Percentiles rank a stretch among this genome's conserved stretches.
These are phyloP conservation scores for Wiebesia pumilae DNA, from an alignment of 1,140 invertebrate species.

Conservation along the genomic window DNA sequence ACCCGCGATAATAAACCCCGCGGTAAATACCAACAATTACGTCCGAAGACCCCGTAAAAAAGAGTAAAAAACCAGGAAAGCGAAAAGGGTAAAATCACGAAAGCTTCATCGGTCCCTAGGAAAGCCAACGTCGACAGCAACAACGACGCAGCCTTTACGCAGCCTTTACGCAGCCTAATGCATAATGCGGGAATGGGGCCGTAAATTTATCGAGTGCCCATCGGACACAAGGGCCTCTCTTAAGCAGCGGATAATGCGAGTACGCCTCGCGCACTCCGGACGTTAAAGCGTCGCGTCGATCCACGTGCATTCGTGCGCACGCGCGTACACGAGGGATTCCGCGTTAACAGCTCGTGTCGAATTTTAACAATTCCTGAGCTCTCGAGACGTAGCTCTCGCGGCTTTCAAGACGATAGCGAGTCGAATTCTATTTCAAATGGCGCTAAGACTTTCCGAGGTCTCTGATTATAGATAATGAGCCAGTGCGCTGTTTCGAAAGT, in stretches of 20 bases:
- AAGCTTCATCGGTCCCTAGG: not conserved
- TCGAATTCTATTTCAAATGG: not conserved
- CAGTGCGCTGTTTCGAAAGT: too few relatives aligned
- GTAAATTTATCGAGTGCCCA: slow-evolving; percentile 69
- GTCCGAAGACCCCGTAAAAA: not conserved
- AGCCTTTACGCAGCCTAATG: slow-evolving; percentile 55
- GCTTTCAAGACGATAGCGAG: not conserved
- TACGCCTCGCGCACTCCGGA: slow-evolving; percentile 15
- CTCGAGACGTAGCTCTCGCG: not conserved
- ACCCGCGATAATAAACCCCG: slow-evolving; percentile 10
- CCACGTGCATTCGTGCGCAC: not conserved
- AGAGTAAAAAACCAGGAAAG: slow-evolving; percentile 25
- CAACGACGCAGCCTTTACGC: too few relatives aligned
- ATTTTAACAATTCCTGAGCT: too few relatives aligned
- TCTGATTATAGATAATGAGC: too few relatives aligned
- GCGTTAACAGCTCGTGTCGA: not conserved
- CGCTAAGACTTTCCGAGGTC: not conserved
- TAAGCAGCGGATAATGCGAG: slow-evolving; percentile 64
- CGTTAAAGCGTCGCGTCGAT: not conserved
- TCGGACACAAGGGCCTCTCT: slow-evolving; percentile 58
- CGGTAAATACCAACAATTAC: slow-evolving; percentile 25
- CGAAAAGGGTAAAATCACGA: not conserved
- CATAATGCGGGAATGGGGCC: slow-evolving; percentile 61
- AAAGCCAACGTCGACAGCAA: not conserved
- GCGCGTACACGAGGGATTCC: not conserved